phyloP scores from a whole-genome alignment of 2,797 vertebrate species.

The Oreochromis mossambicus region DNA sequence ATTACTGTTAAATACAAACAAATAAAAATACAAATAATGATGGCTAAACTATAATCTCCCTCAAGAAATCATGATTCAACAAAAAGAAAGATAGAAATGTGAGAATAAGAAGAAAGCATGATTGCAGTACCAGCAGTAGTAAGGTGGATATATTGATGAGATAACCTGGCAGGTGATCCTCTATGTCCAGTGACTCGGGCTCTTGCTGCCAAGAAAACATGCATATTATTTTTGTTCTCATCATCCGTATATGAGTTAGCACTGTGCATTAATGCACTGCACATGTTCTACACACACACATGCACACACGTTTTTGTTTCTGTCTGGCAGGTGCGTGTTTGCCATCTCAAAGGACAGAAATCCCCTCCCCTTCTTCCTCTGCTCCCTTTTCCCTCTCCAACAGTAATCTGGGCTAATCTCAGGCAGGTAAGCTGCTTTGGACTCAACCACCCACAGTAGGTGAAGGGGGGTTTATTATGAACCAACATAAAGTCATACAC shows the following conservation, averaged over 20 bases:
- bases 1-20: neutral
- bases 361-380: conserved; percentile 58
- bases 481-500: conserved; percentile 7
- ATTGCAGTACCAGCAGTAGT: conserved; percentile 87
- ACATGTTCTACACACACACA: conserved; percentile 13
- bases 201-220: conserved; percentile 48
- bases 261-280: neutral
- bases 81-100: neutral
- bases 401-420: conserved; percentile 77
- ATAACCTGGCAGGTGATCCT: conserved; percentile 88
- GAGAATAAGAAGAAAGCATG: neutral
- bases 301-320: conserved; percentile 9
- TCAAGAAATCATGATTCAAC: neutral
- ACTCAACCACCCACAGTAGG: conserved; percentile 55
- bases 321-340: conserved; percentile 33
- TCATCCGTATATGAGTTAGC: neutral
- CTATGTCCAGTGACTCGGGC: conserved; percentile 88
- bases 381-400: conserved; percentile 42
- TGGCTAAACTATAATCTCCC: neutral
- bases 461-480: conserved; percentile 25
- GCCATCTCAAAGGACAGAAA: conserved; percentile 54
- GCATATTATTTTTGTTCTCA: neutral
- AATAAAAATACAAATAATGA: neutral
- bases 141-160: conserved; percentile 88
- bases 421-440: conserved; percentile 75